Percentiles rank a stretch among this genome's conserved stretches.
Evolutionary conservation across 2,888 invertebrate species (phyloP).

Genomic region (Tetanocera ferruginea): DNA sequence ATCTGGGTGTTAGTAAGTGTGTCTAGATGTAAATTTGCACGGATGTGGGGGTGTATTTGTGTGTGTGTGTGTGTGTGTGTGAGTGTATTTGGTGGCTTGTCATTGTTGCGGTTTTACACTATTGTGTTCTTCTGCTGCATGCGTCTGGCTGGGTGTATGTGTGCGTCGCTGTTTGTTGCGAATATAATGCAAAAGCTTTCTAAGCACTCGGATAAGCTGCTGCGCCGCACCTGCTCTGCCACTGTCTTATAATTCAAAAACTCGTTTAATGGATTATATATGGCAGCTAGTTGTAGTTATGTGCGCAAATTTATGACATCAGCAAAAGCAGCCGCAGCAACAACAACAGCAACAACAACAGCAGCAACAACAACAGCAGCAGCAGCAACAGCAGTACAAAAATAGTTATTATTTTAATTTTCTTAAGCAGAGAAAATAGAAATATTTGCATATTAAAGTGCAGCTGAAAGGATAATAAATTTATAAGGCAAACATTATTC

Average conservation of each 20-base stretch:
- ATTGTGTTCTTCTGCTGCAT: background rate
- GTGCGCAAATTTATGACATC: background rate
- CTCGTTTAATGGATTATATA: too few relatives aligned
- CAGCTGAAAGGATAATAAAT: conserved; percentile 1
- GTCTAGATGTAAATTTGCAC: background rate
- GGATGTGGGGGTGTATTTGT: background rate
- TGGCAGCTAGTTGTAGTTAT: too few relatives aligned
- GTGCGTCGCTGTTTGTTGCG: too few relatives aligned
- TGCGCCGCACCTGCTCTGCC: too few relatives aligned
- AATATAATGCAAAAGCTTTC: too few relatives aligned
- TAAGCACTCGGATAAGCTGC: background rate
- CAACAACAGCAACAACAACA: background rate
- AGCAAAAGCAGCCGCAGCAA: background rate
- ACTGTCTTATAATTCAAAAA: too few relatives aligned
- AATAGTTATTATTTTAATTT: background rate
- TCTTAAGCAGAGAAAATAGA: background rate
- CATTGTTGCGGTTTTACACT: background rate
- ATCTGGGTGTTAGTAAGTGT: conserved; percentile 3
- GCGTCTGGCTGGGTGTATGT: background rate
- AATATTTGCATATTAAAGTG: conserved; percentile 21
- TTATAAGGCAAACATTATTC: conserved; percentile 12
- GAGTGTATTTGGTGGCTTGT: background rate
- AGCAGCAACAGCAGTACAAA: background rate
- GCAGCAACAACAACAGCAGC: background rate
- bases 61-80: background rate